Percentiles rank a stretch among this genome's conserved stretches.
Evolutionary conservation across 1,140 invertebrate genomes (phyloP).

Genomic region (Drosophila sucinea): DNA sequence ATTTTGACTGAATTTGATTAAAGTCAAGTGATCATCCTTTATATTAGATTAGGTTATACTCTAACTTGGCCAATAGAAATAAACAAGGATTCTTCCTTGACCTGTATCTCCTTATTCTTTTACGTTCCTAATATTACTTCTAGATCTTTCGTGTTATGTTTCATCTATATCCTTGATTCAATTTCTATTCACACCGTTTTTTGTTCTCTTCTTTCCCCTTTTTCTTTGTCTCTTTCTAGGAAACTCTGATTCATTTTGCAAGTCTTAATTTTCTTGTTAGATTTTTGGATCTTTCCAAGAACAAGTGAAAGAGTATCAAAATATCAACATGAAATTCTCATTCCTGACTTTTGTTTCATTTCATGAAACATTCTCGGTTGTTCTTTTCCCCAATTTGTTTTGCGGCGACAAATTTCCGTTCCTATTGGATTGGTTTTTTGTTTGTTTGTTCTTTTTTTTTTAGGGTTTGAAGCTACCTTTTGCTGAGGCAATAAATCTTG

Average conservation of each 20-base stretch:
- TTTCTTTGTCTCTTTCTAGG: background rate
- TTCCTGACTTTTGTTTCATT: conserved; percentile 25
- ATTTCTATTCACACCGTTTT: background rate
- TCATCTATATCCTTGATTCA: no score
- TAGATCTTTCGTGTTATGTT: no score
- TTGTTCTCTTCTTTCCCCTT: background rate
- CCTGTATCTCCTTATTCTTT: no score
- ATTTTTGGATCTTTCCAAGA: conserved; percentile 1
- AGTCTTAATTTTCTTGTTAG: background rate
- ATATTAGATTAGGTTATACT: no score
- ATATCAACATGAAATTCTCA: conserved; percentile 6
- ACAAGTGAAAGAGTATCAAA: background rate
- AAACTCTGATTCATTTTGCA: background rate
- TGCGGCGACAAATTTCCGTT: conserved; percentile 76
- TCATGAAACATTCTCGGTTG: conserved; percentile 21
- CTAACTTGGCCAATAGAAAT: no score
- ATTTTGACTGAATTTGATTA: background rate
- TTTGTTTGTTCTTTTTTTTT: conserved; percentile 26
- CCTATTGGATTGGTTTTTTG: conserved; percentile 60
- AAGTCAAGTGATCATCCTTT: no score
- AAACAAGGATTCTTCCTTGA: no score
- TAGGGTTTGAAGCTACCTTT: conserved; percentile 26
- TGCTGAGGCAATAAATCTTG: conserved; percentile 58
- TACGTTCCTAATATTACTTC: no score
- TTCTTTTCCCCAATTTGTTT: conserved; percentile 63